Percentiles rank a stretch among this genome's conserved stretches.
Evolutionary conservation across 2,888 invertebrate genomes (phyloP).

Genomic region (Sphaerophoria taeniata): DNA sequence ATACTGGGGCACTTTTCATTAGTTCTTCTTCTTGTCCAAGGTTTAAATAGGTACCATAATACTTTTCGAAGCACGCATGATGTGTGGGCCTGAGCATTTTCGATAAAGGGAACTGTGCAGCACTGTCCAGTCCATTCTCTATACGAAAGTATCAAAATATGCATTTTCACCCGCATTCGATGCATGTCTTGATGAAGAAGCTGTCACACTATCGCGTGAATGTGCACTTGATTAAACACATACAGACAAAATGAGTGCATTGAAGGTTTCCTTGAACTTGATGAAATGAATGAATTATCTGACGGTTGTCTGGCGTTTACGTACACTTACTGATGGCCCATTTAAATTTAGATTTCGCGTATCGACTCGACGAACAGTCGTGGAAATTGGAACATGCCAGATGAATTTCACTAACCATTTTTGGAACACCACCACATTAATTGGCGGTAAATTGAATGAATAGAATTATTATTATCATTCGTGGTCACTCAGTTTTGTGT

Average conservation of each 20-base stretch:
- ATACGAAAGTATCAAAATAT: too few relatives aligned
- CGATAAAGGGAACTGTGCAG: conserved; percentile 42
- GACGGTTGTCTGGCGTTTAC: conserved; percentile 21
- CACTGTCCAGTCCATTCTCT: too few relatives aligned
- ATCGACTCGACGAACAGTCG: conserved; percentile 25
- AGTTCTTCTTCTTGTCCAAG: not conserved
- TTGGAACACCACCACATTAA: conserved; percentile 30
- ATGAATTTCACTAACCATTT: conserved; percentile 52
- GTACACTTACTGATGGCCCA: conserved; percentile 43
- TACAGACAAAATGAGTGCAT: conserved; percentile 5
- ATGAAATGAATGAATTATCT: conserved; percentile 29
- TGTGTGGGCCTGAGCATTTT: conserved; percentile 29
- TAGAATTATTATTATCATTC: conserved; percentile 38
- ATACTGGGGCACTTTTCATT: conserved; percentile 46
- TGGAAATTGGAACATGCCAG: conserved; percentile 51
- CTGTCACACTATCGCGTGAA: not conserved
- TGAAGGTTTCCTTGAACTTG: conserved; percentile 67
- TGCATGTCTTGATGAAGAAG: conserved; percentile 48
- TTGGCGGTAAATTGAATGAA: conserved; percentile 51
- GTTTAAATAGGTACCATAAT: not conserved
- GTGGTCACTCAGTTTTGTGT: conserved; percentile 39
- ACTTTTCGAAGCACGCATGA: conserved; percentile 52
- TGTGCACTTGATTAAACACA: not conserved
- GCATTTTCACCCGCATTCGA: conserved; percentile 14
- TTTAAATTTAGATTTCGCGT: conserved; percentile 48